Evolutionary conservation across 2,113 vertebrate genomes (phyloP).

Genomic region (Xiphias gladius): DNA sequence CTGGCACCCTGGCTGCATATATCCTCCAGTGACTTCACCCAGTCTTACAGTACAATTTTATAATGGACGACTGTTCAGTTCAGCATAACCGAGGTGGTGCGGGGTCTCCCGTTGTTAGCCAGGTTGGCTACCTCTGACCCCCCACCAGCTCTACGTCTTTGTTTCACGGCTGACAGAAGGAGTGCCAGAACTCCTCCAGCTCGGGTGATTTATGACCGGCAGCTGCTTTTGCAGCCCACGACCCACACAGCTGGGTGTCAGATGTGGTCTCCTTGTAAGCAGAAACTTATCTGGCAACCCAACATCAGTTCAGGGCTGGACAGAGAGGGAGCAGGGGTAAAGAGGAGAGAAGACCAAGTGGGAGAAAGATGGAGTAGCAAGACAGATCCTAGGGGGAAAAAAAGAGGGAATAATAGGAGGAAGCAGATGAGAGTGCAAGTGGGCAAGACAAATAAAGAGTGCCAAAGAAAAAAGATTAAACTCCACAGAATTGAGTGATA

Average conservation of each 20-base stretch:
- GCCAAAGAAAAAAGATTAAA: slow-evolving; percentile 4
- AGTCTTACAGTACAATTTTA: slow-evolving; percentile 46
- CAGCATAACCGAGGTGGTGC: slow-evolving; percentile 35
- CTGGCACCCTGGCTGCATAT: slow-evolving; percentile 8
- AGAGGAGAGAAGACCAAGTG: slow-evolving; percentile 42
- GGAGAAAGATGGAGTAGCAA: slow-evolving; percentile 50
- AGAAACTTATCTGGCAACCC: slow-evolving; percentile 81
- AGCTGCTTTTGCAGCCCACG: slow-evolving; percentile 80
- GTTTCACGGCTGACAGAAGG: slow-evolving; percentile 84
- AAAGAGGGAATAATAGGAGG: slow-evolving; percentile 7
- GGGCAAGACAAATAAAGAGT: slow-evolving; percentile 15
- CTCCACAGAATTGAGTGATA: slow-evolving; percentile 1
- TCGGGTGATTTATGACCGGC: slow-evolving; percentile 84
- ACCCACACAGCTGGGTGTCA: slow-evolving; percentile 85
- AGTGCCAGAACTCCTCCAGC: slow-evolving; percentile 82
- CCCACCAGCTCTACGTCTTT: slow-evolving; percentile 81
- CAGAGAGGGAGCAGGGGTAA: slow-evolving; percentile 33
- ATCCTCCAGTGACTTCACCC: slow-evolving; percentile 29
- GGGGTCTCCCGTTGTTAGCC: slow-evolving; percentile 70
- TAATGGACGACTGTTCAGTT: slow-evolving; percentile 8
- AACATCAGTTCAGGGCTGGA: slow-evolving; percentile 68
- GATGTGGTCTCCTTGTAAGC: slow-evolving; percentile 82
- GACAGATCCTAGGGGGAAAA: slow-evolving; percentile 16
- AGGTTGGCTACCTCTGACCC: slow-evolving; percentile 77
- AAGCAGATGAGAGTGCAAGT: slow-evolving; percentile 42